These are phyloP conservation scores for Mizuhopecten yessoensis DNA, from an alignment of 1,140 invertebrate genomes.

Conservation along the genomic window DNA sequence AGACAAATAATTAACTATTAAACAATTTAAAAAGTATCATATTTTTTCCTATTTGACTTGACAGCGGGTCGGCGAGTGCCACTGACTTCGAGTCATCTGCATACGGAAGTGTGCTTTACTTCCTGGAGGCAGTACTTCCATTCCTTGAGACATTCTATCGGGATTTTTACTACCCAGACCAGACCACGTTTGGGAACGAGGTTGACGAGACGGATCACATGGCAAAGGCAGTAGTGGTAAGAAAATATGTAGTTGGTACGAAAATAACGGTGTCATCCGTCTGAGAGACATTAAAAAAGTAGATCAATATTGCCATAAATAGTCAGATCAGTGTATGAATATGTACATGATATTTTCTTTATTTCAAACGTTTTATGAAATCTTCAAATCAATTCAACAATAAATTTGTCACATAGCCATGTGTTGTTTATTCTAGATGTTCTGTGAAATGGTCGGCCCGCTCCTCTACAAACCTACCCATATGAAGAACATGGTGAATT, in stretches of 20 bases:
- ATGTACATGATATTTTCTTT: too few species aligned
- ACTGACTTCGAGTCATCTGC: slow-evolving; percentile 79
- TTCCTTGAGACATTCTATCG: slow-evolving; percentile 81
- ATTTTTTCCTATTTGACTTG: not conserved
- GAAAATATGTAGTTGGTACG: too few species aligned
- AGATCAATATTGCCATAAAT: too few species aligned
- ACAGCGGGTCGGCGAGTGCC: slow-evolving; percentile 76
- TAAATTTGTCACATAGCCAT: too few species aligned
- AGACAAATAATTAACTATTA: too few species aligned
- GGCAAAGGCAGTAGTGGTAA: slow-evolving; percentile 80
- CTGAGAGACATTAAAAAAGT: too few species aligned
- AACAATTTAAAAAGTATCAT: too few species aligned
- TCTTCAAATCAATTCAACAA: too few species aligned
- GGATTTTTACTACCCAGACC: slow-evolving; percentile 80
- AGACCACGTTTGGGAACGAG: slow-evolving; percentile 75
- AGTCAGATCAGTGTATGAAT: too few species aligned
- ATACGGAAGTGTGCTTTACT: slow-evolving; percentile 80
- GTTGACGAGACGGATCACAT: slow-evolving; percentile 80
- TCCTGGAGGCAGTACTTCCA: slow-evolving; percentile 80
- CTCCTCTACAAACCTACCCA: slow-evolving; percentile 80
- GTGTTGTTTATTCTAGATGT: slow-evolving; percentile 76
- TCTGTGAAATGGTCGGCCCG: slow-evolving; percentile 79
- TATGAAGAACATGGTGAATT: slow-evolving; percentile 81
- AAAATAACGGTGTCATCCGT: too few species aligned
- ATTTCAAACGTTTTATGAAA: too few species aligned